phyloP scores from a whole-genome alignment of 2,888 invertebrate genomes.

The Pachydiplax longipennis region DNA sequence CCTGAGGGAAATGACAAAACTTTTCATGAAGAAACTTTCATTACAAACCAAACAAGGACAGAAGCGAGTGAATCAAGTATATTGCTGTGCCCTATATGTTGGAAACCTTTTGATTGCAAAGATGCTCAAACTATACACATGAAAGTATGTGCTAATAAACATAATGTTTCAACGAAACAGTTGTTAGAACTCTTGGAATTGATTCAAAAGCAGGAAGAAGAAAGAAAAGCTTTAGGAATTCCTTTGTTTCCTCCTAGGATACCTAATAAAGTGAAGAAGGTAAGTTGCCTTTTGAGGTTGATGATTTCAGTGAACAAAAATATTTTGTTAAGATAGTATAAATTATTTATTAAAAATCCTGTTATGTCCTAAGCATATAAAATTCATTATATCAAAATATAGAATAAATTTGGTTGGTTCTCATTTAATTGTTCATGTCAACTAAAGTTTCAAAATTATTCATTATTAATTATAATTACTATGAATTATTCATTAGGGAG shows the following conservation, averaged over 20 bases:
- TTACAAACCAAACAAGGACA: conserved; percentile 55
- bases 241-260: conserved; percentile 49
- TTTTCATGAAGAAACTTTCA: conserved; percentile 50
- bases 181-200: conserved; percentile 58
- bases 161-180: conserved; percentile 57
- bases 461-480: too few relatives aligned
- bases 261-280: background rate
- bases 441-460: too few relatives aligned
- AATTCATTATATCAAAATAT: too few relatives aligned
- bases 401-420: too few relatives aligned
- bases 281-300: background rate
- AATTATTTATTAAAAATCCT: too few relatives aligned
- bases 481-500: too few relatives aligned
- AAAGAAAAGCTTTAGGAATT: conserved; percentile 59
- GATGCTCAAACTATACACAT: conserved; percentile 54
- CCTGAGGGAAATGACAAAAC: background rate
- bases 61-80: conserved; percentile 48
- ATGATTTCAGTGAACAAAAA: background rate
- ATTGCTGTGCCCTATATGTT: conserved; percentile 58
- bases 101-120: conserved; percentile 55
- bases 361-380: too few relatives aligned
- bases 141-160: conserved; percentile 59
- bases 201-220: conserved; percentile 59
- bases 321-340: too few relatives aligned
- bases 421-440: too few relatives aligned